A percentile compares a stretch with the other conserved stretches of the same genome.
Conservation (phyloP, 2,888 invertebrate species). For the Tenthredo distinguenda region DNA sequence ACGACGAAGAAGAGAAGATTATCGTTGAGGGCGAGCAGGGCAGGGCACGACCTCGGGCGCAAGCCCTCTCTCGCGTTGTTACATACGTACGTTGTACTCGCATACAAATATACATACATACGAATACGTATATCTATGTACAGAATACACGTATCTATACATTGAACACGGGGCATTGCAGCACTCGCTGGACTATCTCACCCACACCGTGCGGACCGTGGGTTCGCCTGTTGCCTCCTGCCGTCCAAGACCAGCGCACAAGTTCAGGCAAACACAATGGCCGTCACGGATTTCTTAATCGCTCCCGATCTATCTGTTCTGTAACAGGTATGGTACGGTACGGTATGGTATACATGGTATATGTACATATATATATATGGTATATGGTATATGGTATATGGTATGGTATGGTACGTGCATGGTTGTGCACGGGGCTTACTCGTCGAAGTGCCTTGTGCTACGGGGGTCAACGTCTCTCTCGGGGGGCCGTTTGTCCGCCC, state of each 20-base stretch:
- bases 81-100: slow-evolving; percentile 58
- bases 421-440: slow-evolving; percentile 62
- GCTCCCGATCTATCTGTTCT: slow-evolving; percentile 73
- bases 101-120: slow-evolving; percentile 56
- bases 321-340: slow-evolving; percentile 53
- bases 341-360: slow-evolving; percentile 55
- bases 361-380: slow-evolving; percentile 4
- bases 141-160: slow-evolving; percentile 54
- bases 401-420: slow-evolving; percentile 52
- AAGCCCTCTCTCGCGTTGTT: slow-evolving; percentile 59
- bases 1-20: slow-evolving; percentile 64
- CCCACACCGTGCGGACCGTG: slow-evolving; percentile 35
- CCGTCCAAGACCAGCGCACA: slow-evolving; percentile 14
- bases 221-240: slow-evolving; percentile 39
- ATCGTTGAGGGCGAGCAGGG: slow-evolving; percentile 70
- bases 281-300: slow-evolving; percentile 77
- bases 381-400: slow-evolving; percentile 50
- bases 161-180: slow-evolving; percentile 30
- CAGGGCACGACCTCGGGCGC: slow-evolving; percentile 76
- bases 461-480: slow-evolving; percentile 48
- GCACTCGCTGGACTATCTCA: slow-evolving; percentile 14
- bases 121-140: slow-evolving; percentile 62
- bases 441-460: slow-evolving; percentile 61
- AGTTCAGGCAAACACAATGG: slow-evolving; percentile 68
- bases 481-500: slow-evolving; percentile 47